Conservation (phyloP, 2,888 invertebrate genomes). For the Dasypolia templi region DNA sequence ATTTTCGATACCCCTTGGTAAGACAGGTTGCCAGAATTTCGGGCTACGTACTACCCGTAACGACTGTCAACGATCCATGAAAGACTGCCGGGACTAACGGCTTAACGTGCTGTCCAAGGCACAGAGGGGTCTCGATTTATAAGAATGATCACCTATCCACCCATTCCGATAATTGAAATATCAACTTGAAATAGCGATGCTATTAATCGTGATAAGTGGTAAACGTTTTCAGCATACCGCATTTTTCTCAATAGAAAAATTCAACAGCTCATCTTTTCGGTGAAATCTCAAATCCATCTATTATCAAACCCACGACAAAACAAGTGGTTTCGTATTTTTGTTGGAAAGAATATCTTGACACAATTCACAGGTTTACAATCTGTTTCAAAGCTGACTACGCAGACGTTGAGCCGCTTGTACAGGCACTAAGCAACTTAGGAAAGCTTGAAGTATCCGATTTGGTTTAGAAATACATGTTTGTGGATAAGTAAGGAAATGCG, state of each 20-base stretch:
- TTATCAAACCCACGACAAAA: background rate
- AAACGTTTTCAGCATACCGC: background rate
- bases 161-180: background rate
- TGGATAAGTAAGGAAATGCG: background rate
- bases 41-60: too few species aligned
- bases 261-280: background rate
- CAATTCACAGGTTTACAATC: slow-evolving; percentile 22
- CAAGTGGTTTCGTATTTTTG: background rate
- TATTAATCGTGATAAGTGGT: background rate
- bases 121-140: too few species aligned
- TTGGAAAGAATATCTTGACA: slow-evolving; percentile 1
- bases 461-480: slow-evolving; percentile 9
- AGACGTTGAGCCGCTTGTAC: slow-evolving; percentile 3
- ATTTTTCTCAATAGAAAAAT: background rate
- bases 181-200: background rate
- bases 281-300: background rate
- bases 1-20: too few species aligned
- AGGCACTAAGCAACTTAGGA: background rate
- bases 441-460: slow-evolving; percentile 18
- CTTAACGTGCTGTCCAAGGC: too few species aligned
- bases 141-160: too few species aligned
- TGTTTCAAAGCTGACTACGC: slow-evolving; percentile 18
- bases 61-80: too few species aligned
- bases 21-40: too few species aligned
- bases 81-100: too few species aligned